Evolutionary conservation across 2,888 invertebrate species (phyloP), one percentile per base, ranked within the genome.

Genomic region (Aquatica leii): DNA sequence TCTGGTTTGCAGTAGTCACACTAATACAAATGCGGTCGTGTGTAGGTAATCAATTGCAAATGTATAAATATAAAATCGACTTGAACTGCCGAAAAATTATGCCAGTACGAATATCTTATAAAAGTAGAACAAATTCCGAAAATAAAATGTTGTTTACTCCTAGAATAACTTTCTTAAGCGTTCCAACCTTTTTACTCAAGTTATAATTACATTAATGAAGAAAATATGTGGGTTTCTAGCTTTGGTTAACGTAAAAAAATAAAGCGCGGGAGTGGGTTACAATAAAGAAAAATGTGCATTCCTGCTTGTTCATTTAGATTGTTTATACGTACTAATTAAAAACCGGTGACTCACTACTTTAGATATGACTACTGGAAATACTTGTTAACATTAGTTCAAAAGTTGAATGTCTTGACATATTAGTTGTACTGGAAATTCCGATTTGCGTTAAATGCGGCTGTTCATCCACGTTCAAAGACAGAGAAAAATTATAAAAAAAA

Each of bases 51-150:
- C n/a, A n/a, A n/a, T n/a, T n/a, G n/a, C n/a, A n/a, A n/a, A n/a
- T n/a, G 48, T 48, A 31, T 31, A 24, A 24, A 24, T 20, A 6
- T 24, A 24, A 24, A 24, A 24, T 24, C 24, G 24, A 24, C 24
- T 24, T 24, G 6, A 24, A 24, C 2, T 6, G 24, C 6, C 24
- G 2, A 24, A 24, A 24, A 24, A 24, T 24, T 24, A 4, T 24
- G 24, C 24, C 24, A 24, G 4, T 6, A 6, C 24, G n/a, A n/a
- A n/a, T n/a, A n/a, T 24, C 6, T 24, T 15, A 35, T 52, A 50
- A 58, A 59, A 58, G 48, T 62, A 60, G 65, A 66, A 55, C 55
- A 20, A 31, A 48, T 20, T 55, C 60, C 55, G 54, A 17, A 60
- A 60, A 55, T 60, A 58, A 49, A 24, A 53, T 48, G 18, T 24